phyloP scores from a whole-genome alignment of 2,797 vertebrate genomes.

The Pseudotriccus pelzelni region DNA sequence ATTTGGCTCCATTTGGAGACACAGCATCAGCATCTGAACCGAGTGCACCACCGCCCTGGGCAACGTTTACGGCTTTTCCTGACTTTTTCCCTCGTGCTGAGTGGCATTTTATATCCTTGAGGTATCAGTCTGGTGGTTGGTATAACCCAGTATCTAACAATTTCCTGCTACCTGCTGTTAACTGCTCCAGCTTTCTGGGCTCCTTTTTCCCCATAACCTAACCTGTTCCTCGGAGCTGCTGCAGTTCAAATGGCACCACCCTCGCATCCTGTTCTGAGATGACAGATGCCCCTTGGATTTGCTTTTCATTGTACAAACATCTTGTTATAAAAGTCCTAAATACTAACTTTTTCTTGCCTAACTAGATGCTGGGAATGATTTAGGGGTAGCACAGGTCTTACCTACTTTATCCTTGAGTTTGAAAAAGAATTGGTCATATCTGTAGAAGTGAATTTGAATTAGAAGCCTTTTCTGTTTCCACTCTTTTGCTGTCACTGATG shows the following conservation, averaged over 20 bases:
- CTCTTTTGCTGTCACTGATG: not conserved
- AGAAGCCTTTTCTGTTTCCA: not conserved
- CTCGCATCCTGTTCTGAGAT: not conserved
- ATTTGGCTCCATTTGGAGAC: not conserved
- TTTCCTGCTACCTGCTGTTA: not conserved
- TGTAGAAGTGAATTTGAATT: not conserved
- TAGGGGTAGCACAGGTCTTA: not conserved
- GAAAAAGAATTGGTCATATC: not conserved
- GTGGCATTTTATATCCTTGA: not conserved
- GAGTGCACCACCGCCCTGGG: not conserved
- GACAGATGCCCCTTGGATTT: not conserved
- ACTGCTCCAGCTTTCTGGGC: not conserved
- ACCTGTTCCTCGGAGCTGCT: not conserved
- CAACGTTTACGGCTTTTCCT: not conserved
- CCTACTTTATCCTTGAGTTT: not conserved
- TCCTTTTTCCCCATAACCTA: not conserved
- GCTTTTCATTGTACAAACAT: not conserved
- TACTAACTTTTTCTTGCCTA: not conserved
- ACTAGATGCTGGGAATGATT: not conserved
- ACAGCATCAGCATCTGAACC: not conserved
- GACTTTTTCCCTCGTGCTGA: not conserved
- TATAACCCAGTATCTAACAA: not conserved
- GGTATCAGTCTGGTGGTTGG: not conserved
- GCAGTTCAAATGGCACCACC: not conserved
- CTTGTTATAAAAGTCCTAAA: not conserved